These are phyloP conservation scores for Barbus barbus DNA, from an alignment of 2,113 vertebrate genomes.

Conservation along the genomic window DNA sequence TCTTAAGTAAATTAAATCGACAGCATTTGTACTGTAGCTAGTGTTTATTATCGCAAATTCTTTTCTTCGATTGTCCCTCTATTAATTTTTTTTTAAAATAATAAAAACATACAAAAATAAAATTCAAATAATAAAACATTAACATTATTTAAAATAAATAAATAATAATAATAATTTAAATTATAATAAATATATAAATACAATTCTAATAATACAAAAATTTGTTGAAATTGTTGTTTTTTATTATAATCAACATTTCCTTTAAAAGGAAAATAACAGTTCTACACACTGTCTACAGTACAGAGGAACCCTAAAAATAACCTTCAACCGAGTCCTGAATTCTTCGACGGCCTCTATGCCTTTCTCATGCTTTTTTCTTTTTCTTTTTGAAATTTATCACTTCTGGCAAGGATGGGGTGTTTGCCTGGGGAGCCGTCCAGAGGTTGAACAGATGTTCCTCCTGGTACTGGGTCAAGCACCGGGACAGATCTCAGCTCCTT, in stretches of 20 bases:
- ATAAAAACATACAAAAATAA: too few species aligned
- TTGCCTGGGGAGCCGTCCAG: constrained; percentile 58
- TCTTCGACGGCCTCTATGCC: constrained; percentile 65
- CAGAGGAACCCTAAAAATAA: constrained; percentile 66
- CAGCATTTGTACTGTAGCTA: too few species aligned
- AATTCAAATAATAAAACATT: too few species aligned
- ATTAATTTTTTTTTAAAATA: too few species aligned
- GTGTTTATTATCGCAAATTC: too few species aligned
- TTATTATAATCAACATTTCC: too few species aligned
- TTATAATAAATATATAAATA: too few species aligned
- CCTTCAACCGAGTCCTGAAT: constrained; percentile 46
- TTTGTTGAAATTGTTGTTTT: too few species aligned
- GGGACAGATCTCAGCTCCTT: background rate
- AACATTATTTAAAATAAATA: too few species aligned
- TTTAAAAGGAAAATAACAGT: background rate
- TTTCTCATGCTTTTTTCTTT: constrained; percentile 43
- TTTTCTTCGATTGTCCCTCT: too few species aligned
- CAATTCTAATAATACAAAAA: too few species aligned
- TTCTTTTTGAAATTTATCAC: constrained; percentile 64
- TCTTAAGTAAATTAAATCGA: background rate
- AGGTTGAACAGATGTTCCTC: constrained; percentile 72
- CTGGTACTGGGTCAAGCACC: constrained; percentile 20
- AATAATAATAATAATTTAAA: too few species aligned
- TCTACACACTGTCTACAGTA: constrained; percentile 21
- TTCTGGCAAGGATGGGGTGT: constrained; percentile 66